Conservation (phyloP, 2,888 invertebrate species). For the Julus scanicus region DNA sequence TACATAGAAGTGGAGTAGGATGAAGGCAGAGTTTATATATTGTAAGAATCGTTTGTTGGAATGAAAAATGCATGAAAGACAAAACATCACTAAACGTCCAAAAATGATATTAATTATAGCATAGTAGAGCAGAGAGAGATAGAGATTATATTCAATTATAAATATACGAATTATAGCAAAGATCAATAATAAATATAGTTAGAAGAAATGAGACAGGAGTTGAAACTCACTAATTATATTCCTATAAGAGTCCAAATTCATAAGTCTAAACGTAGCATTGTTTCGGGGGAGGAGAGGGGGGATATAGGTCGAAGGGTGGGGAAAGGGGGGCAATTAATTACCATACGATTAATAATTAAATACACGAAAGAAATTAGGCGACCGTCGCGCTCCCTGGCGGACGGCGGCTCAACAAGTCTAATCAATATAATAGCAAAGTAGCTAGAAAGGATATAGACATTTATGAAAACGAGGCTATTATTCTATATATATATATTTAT, state of each 20-base stretch:
- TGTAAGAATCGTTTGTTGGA: slow-evolving; percentile 6
- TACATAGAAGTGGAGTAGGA: slow-evolving; percentile 43
- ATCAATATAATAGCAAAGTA: slow-evolving; percentile 44
- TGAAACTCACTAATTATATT: slow-evolving; percentile 40
- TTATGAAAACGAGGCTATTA: slow-evolving; percentile 43
- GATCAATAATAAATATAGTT: slow-evolving; percentile 47
- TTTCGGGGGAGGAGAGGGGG: not conserved
- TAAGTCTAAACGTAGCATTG: slow-evolving; percentile 40
- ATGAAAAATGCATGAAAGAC: slow-evolving; percentile 48
- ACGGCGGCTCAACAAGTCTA: slow-evolving; percentile 12
- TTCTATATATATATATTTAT: slow-evolving; percentile 39
- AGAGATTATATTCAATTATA: slow-evolving; percentile 49
- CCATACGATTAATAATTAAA: slow-evolving; percentile 40
- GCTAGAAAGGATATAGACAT: slow-evolving; percentile 45
- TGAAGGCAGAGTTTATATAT: slow-evolving; percentile 39
- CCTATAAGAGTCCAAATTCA: slow-evolving; percentile 45
- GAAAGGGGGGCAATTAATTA: slow-evolving; percentile 32
- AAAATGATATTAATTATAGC: slow-evolving; percentile 49
- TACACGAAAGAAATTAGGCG: slow-evolving; percentile 30
- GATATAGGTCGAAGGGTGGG: not conserved
- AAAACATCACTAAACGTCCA: slow-evolving; percentile 49
- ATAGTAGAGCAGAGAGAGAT: slow-evolving; percentile 50
- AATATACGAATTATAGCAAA: slow-evolving; percentile 51
- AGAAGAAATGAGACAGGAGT: slow-evolving; percentile 45
- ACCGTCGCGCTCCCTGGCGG: slow-evolving; percentile 29